Base-by-base conservation (phyloP, 1,140 invertebrate species). In the Aplysia californica region DNA sequence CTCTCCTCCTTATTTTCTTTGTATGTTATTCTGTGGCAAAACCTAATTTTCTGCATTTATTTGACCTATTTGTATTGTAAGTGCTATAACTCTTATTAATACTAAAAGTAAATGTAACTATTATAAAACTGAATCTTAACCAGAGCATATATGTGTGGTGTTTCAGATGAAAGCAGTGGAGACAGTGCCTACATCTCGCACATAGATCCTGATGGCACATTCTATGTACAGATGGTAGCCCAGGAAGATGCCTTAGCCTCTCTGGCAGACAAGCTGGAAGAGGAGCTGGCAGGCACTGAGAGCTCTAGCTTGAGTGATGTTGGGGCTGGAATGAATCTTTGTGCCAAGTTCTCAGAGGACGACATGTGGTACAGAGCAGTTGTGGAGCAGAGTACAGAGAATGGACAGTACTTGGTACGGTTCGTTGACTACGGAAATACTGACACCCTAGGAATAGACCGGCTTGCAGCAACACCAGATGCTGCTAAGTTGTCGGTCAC, bases 291-390 rank as follows among this genome's bases (percentile, higher is more conserved):
- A 15, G 15, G 21, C 1, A 21, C 71, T 10, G 50, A 23, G 23
- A 31, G 33, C 33, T 18, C 26, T 23, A 36, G 15, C 31, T 29
- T 78, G 6, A 50, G 61, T 5, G 23, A 26, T 2, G 55, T 79
- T 55, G 59, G 20, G 20, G 35, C 67, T 69, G 93, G 93, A 6
- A 91, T 92, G 0, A 82, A 93, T 0, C 96, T 95, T 82, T 91
- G 93, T 55, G 95, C 94, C 0, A 91, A 93, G 75, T 96, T 94
- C 83, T 92, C 92, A 0, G 92, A 93, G 4, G 94, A 96, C 85
- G 92, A 93, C 44, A 83, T 89, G 0, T 97, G 95, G 95, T 96
- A 96, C 84, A 90, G 95, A 76, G 95, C 94, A 0, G 93, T 96
- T 21, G 87, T 94, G 0, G 93, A 94, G 80, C 91, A 93, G 77